A percentile compares a stretch with the other conserved stretches of the same genome.
Evolutionary conservation across 2,888 invertebrate species (phyloP).

Genomic region (Orgyia antiqua): DNA sequence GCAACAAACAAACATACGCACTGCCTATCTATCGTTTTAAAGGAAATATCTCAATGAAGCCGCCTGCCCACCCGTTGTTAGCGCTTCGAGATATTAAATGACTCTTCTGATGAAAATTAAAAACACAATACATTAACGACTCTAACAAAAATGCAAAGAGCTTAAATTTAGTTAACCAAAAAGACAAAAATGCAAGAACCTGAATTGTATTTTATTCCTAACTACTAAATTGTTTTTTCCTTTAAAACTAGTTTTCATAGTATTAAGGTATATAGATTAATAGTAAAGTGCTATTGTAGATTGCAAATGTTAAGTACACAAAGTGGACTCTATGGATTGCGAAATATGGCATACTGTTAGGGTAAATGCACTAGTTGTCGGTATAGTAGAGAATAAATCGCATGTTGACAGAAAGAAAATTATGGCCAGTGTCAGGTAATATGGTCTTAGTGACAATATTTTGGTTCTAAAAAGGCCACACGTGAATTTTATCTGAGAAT

Average conservation of each 20-base stretch:
- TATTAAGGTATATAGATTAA: conserved; percentile 58
- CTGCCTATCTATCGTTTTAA: conserved; percentile 44
- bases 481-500: conserved; percentile 24
- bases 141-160: rapidly evolving
- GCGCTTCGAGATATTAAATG: conserved; percentile 33
- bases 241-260: conserved; percentile 4
- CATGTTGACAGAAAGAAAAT: conserved; percentile 46
- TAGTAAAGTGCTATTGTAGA: conserved; percentile 47
- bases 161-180: not conserved
- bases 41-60: conserved; percentile 56
- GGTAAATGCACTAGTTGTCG: conserved; percentile 10
- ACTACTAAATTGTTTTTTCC: too few species aligned
- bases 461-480: conserved; percentile 31
- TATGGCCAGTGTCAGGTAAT: conserved; percentile 28
- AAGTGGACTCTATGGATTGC: conserved; percentile 15
- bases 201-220: too few species aligned
- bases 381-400: conserved; percentile 37
- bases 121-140: conserved; percentile 7
- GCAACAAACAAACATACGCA: conserved; percentile 38
- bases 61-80: conserved; percentile 50
- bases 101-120: conserved; percentile 16
- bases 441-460: conserved; percentile 28
- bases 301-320: conserved; percentile 12
- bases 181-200: too few species aligned
- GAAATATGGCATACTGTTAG: conserved; percentile 10